Base-by-base conservation (phyloP, 92 coral and sea anemone species). In the Blastomussa wellsi region DNA sequence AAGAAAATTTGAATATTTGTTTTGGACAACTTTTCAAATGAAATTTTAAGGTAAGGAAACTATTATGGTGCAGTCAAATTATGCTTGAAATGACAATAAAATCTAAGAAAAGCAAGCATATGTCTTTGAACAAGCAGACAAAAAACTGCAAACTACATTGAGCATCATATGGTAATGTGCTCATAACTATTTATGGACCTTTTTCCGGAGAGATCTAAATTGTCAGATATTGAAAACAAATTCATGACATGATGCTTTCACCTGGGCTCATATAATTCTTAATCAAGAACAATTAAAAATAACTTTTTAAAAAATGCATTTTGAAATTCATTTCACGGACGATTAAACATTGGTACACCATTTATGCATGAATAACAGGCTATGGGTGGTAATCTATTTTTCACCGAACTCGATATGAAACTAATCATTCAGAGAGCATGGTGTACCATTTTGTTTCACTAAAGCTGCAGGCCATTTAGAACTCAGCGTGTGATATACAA, bases 391-490 rank as follows among this genome's bases (percentile, higher is more conserved):
- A 70, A 35, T 37, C 22, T 5, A 5, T 37, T 5, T 33, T 35
- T 48, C 19, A 26, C 36, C 75, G 22, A 35, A 24, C 76, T 24
- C n/a, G n/a, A 81, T 10, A 37, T n/a, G n/a, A 55, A 82, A 19
- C 62, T 57, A 53, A 69, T 76, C 67, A 49, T 26, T 29, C 38
- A 44, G 76, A 44, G 76, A 47, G 13, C 74, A 37, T 0, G 48
- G 36, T 48, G 38, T 55, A 57, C 52, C 71, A 35, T 22, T 82
- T 72, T 49, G 55, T 32, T 82, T 70, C n/a, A 26, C 33, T 28
- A 28, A 71, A 82, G 78, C 78, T 39, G 49, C 35, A 11, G 29
- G 53, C 78, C 71, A 82, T 82, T 72, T 72, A 8, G 38, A 51
- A 36, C 78, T 36, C 70, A 37, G 29, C 78, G 35, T 7, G 86